phyloP scores from a whole-genome alignment of 2,797 vertebrate genomes.

The Galaxias olidus region DNA sequence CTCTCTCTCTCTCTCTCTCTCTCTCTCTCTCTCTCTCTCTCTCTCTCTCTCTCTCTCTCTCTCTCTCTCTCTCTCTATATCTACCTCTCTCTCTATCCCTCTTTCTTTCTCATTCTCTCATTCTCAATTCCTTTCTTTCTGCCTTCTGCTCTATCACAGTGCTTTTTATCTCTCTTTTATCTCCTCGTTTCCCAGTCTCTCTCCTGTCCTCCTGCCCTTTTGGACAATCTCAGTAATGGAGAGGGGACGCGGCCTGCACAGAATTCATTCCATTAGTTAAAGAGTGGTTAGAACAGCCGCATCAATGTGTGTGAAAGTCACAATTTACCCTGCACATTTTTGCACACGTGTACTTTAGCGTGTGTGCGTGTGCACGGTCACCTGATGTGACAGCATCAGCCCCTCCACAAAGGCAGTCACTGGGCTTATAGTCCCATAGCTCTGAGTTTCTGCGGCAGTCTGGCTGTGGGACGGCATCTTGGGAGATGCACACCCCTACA shows the following conservation, averaged over 20 bases:
- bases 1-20: not conserved
- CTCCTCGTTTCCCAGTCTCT: too few species aligned
- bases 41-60: not conserved
- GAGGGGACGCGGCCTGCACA: too few species aligned
- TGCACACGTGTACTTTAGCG: not conserved
- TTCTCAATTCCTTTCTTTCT: not conserved
- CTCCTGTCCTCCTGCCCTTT: too few species aligned
- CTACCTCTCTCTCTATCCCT: not conserved
- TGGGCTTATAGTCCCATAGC: constrained; percentile 15
- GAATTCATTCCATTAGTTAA: too few species aligned
- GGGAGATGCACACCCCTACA: constrained; percentile 4
- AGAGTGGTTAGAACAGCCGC: too few species aligned
- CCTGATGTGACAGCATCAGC: constrained; percentile 24
- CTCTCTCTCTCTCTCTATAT: too few species aligned
- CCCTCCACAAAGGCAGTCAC: constrained; percentile 11
- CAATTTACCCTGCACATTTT: too few species aligned
- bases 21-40: not conserved
- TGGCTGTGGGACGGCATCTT: constrained; percentile 15
- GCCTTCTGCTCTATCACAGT: not conserved
- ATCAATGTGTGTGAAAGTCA: too few species aligned
- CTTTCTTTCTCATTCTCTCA: not conserved
- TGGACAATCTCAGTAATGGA: too few species aligned
- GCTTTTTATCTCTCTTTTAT: too few species aligned
- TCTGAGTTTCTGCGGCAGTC: constrained; percentile 14
- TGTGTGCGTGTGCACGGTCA: not conserved